Evolutionary conservation across 1,140 invertebrate genomes (phyloP), one percentile per base, ranked within the genome.

Genomic region (Centruroides sculpturatus): DNA sequence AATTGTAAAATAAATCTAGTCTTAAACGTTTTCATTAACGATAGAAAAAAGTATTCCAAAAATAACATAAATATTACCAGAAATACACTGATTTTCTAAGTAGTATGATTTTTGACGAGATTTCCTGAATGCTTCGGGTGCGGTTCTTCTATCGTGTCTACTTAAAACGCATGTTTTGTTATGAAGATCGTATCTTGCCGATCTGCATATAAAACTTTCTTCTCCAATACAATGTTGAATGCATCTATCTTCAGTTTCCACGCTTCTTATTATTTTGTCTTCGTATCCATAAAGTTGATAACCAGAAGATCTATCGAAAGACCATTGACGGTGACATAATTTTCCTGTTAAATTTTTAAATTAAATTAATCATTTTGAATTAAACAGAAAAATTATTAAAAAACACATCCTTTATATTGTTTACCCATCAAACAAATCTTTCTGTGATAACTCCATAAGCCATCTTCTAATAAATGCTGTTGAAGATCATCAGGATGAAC

Each of bases 1-100:
- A 34, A 57, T 57, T 35, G 7, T 5, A 3, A 36, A 36, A 49
- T 50, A 47, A n/a, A 13, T 57, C 46, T 48, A 57, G 35, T 5
- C 9, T 34, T 11, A 35, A 48, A 57, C 49, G 47, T 57, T 34
- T 13, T 13, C 35, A 48, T 56, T 4, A 50, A 36, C 35, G 34
- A 50, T 34, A 57, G 3, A 49, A 1, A 57, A 50, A 62, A 35
- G 41, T 59, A 35, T 9, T 46, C 48, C 49, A 12, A 34, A 23
- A 23, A 23, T 0, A 23, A 23, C 23, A 23, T 41, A 23, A 11
- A 53, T 35, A 12, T 63, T 53, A 65, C 60, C 65, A 59, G 64
- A 41, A 56, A 63, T 55, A 47, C 64, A 66, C 13, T 66, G 64
- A 41, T 64, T 66, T 55, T 66, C 64, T n/a, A 66, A 41, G 46